Evolutionary conservation across 2,113 vertebrate species (phyloP).

Genomic region (Elanus axillaris): DNA sequence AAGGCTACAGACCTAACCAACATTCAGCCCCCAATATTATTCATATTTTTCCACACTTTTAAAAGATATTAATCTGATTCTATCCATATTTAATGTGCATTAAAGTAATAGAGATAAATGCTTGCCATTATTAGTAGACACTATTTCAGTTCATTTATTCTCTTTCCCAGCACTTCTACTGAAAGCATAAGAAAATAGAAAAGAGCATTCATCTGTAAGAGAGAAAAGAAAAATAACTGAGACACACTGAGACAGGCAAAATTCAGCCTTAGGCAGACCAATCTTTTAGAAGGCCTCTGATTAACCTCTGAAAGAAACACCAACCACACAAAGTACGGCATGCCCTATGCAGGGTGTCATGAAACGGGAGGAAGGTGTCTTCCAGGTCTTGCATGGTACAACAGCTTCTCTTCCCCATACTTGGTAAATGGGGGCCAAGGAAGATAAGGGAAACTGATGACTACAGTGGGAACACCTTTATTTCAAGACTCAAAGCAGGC

Average conservation of each 20-base stretch:
- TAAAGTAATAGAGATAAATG: background rate
- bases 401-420: background rate
- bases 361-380: accelerated
- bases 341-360: accelerated
- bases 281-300: background rate
- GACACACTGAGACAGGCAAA: background rate
- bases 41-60: background rate
- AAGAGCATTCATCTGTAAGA: background rate
- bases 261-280: background rate
- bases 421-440: background rate
- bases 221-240: background rate
- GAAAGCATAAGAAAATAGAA: background rate
- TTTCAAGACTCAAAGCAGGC: background rate
- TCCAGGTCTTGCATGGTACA: accelerated
- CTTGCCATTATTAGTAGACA: background rate
- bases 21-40: background rate
- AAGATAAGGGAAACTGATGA: background rate
- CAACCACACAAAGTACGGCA: accelerated
- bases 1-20: background rate
- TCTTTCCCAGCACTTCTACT: background rate
- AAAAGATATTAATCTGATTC: background rate
- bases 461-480: background rate
- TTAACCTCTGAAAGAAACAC: background rate
- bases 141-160: background rate
- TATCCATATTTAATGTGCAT: background rate